Evolutionary conservation across 2,113 vertebrate species (phyloP).

Genomic region (Otocyon megalotis): DNA sequence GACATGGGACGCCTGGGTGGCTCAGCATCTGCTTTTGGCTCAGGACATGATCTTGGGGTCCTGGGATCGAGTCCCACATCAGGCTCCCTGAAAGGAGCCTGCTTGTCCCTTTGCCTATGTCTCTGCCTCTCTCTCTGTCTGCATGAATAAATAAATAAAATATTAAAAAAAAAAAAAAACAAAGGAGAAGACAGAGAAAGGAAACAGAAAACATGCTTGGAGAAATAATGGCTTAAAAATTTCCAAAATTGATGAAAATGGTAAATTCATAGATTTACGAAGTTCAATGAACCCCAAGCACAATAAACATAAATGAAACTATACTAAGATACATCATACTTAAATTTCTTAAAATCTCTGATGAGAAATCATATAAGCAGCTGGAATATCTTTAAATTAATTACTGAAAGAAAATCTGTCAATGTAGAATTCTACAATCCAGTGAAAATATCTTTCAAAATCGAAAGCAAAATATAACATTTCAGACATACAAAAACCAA

Average conservation of each 20-base stretch:
- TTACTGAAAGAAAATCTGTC: background rate
- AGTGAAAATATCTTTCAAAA: background rate
- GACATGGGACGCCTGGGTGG: no score
- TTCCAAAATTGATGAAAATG: background rate
- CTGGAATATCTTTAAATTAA: background rate
- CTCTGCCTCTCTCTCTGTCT: no score
- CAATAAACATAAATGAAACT: background rate
- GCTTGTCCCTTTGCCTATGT: no score
- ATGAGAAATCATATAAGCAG: background rate
- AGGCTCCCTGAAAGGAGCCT: no score
- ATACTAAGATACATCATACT: background rate
- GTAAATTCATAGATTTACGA: background rate
- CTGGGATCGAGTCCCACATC: no score
- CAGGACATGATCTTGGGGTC: no score
- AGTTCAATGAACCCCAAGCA: background rate
- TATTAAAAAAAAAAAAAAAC: no score
- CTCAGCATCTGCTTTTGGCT: no score
- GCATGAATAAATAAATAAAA: no score
- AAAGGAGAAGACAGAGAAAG: background rate
- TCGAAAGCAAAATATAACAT: constrained; percentile 5
- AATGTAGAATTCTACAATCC: background rate
- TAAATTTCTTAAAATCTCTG: background rate
- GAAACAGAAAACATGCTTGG: background rate
- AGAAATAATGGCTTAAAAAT: background rate
- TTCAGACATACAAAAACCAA: background rate